Evolutionary conservation across 2,888 invertebrate species (phyloP), one percentile per base, ranked within the genome.

Genomic region (Netelia fuscicornis): DNA sequence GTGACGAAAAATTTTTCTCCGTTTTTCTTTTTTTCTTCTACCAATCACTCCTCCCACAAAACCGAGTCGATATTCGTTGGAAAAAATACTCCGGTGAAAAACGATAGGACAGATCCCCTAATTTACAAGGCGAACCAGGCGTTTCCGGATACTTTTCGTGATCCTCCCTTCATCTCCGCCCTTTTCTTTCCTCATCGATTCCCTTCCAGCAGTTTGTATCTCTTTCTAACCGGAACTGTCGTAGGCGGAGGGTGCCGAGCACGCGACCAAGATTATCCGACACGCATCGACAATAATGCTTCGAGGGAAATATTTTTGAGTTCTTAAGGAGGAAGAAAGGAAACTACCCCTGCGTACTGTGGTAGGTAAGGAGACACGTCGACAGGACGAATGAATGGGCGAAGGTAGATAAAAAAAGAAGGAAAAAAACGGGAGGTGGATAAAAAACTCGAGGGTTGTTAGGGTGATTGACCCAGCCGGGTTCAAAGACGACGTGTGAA

Each of bases 101-200:
- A 67, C 67, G 56, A 65, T 82, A 67, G 10, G 67, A 74, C 17
- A 11, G 58, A 42, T 81, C 58, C 81, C 79, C 88, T 89, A 89
- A 91, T 89, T 91, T 89, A 89, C 85, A 88, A 87, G 85, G 86
- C 88, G 81, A 88, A 89, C 88, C 89, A 88, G 86, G 88, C 89
- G 89, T 90, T 91, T 91, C 91, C 91, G 91, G 90, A 89, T 88
- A 88, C 86, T 90, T 89, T 87, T 83, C 87, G 67, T 56, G 70
- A 81, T 85, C 83, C 83, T 86, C 65, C 62, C 13, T 76, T 70
- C 83, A 75, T 75, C 81, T 84, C 84, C 62, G 84, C 72, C 6
- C 37, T 3, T 6, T 68, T 68, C 56, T 58, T 75, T 70, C 20
- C 20, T 20, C 20, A 20, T 20, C 20, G 74, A 58, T 75, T 87